Conservation (phyloP, 2,888 invertebrate species). For the Heliothis peltigera region DNA sequence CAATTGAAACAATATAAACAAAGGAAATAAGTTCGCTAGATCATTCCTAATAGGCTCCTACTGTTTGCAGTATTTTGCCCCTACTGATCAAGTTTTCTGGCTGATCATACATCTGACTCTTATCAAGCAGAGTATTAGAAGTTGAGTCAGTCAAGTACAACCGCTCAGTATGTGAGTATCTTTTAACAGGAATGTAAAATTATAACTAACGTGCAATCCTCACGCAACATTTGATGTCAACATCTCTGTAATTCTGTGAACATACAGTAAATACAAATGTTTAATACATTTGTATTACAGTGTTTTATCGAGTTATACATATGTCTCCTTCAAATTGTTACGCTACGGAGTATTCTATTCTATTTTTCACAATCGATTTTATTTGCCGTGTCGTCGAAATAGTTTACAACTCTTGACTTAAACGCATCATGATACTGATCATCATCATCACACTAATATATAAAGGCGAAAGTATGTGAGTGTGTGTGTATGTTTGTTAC, state of each 20-base stretch:
- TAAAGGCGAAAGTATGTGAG: too few relatives aligned
- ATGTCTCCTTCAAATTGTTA: neutral
- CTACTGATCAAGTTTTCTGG: neutral
- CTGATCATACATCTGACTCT: slow-evolving; percentile 3
- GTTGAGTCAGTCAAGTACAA: slow-evolving; percentile 10
- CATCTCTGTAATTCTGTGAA: slow-evolving; percentile 15
- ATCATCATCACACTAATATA: too few relatives aligned
- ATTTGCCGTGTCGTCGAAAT: neutral
- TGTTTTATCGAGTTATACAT: neutral
- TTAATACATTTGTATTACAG: too few relatives aligned
- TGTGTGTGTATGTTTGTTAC: too few relatives aligned
- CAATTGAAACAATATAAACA: slow-evolving; percentile 3
- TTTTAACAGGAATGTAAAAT: slow-evolving; percentile 20
- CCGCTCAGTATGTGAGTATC: slow-evolving; percentile 13
- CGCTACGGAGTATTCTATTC: slow-evolving; percentile 1
- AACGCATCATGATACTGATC: neutral
- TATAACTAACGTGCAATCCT: neutral
- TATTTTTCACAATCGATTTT: slow-evolving; percentile 14
- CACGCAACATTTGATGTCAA: slow-evolving; percentile 24
- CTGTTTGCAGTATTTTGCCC: neutral
- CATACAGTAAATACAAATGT: neutral
- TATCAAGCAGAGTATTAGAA: slow-evolving; percentile 6
- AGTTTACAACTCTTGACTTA: neutral
- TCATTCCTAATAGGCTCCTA: too few relatives aligned
- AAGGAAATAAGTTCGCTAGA: too few relatives aligned